A percentile compares a stretch with the other conserved stretches of the same genome.
Conservation (phyloP, 2,888 invertebrate genomes). For the Apotomis capreana region DNA sequence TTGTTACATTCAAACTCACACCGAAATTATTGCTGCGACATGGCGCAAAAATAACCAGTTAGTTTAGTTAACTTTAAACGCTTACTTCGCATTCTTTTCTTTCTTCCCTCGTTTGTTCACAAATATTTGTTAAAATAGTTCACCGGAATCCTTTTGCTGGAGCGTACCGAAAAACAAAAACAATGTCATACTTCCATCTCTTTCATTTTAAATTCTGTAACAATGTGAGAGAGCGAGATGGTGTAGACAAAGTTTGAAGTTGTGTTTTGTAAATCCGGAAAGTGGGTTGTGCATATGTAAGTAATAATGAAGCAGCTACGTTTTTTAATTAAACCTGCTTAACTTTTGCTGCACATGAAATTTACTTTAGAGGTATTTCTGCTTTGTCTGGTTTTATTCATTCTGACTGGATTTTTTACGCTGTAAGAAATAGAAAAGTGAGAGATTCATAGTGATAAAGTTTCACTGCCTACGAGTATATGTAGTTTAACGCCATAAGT, state of each 20-base stretch:
- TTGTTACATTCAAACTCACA: background rate
- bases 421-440: too few relatives aligned
- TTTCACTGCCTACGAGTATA: too few relatives aligned
- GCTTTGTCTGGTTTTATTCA: background rate
- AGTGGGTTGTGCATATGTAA: background rate
- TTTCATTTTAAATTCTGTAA: background rate
- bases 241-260: background rate
- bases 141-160: background rate
- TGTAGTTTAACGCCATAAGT: too few relatives aligned
- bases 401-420: background rate
- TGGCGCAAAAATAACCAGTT: too few relatives aligned
- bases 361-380: background rate
- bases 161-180: background rate
- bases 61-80: background rate
- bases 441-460: too few relatives aligned
- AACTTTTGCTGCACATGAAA: background rate
- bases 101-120: conserved; percentile 1
- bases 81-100: background rate
- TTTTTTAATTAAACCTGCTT: conserved; percentile 16
- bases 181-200: background rate
- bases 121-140: background rate
- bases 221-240: background rate
- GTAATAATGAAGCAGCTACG: conserved; percentile 4
- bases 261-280: background rate
- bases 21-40: background rate